Base-by-base conservation (phyloP, 2,797 vertebrate genomes). In the Nyctalus aviator region DNA sequence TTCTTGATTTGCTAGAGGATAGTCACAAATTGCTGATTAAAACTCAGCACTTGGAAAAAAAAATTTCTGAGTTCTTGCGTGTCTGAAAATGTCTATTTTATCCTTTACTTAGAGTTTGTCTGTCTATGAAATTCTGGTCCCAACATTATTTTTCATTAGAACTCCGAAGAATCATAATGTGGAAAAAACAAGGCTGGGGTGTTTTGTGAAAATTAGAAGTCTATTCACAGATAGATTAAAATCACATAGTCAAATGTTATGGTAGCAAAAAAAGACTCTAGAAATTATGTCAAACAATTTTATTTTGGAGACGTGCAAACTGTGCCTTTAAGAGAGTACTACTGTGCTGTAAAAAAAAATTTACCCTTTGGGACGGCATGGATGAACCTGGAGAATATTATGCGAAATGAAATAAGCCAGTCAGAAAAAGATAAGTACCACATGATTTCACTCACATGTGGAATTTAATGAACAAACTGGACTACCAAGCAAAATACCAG, bases 1-100 rank as follows among this genome's bases (percentile, higher is more conserved):
- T 84, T 71, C 53, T 84, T 89, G 41, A 64, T 75, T 88, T 82
- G 20, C 32, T 82, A n/a, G 30, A 32, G 12, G 20, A 44, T 53
- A 92, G 50, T 41, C 30, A 90, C 46, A 75, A 37, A 73, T 78
- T 41, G 13, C 23, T 94, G 72, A 37, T 93, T 87, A 75, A 90
- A 96, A 88, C 35, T 53, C 77, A 44, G 11, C 23, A 57, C 8
- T 35, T 46, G 44, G 46, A 66, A 53, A 95, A 85, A 84, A 66
- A 37, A 75, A 46, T 77, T 46, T 86, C 44, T 48, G 55, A 75
- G 41, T 92, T 78, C 35, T 84, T 64, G 0, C n/a, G 3, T 44
- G 30, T 88, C 81, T 92, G 32, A 92, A 81, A 82, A 95, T 85
- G 69, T 57, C 55, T 84, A 5, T 32, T 68, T 23, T 82, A 11